Evolutionary conservation across 2,888 invertebrate species (phyloP).

Genomic region (Calliopum simillimum): DNA sequence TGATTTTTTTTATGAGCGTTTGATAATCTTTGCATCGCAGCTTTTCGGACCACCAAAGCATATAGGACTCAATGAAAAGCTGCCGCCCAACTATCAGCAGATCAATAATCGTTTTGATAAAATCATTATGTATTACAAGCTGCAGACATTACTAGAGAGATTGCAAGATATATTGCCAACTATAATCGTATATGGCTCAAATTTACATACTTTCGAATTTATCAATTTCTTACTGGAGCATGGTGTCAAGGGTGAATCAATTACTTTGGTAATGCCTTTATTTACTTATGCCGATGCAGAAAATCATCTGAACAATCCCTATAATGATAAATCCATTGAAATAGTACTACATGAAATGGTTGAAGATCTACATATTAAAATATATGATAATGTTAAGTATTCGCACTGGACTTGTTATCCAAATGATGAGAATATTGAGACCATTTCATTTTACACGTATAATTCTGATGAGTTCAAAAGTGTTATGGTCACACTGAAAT

Average conservation of each 20-base stretch:
- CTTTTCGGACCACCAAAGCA: conserved; percentile 44
- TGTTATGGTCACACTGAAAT: conserved; percentile 42
- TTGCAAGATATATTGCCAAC: conserved; percentile 43
- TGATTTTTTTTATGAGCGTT: conserved; percentile 52
- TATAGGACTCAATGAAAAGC: not conserved
- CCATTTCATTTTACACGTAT: no score
- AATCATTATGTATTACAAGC: conserved; percentile 56
- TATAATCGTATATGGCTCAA: conserved; percentile 51
- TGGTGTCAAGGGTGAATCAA: conserved; percentile 41
- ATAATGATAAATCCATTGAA: conserved; percentile 49
- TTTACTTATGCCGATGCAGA: conserved; percentile 14
- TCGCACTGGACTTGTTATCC: conserved; percentile 33
- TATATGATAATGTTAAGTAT: conserved; percentile 44
- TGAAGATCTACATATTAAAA: conserved; percentile 49
- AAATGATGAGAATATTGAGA: conserved; percentile 12
- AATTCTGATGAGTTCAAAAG: conserved; percentile 20
- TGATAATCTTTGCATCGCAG: conserved; percentile 51
- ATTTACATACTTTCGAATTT: conserved; percentile 53
- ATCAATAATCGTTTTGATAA: conserved; percentile 58
- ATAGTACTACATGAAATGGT: conserved; percentile 50
- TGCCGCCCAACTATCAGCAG: conserved; percentile 54
- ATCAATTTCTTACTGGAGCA: conserved; percentile 55
- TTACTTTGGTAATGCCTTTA: conserved; percentile 50
- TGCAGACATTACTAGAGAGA: conserved; percentile 31
- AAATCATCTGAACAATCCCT: conserved; percentile 45